phyloP scores from a whole-genome alignment of 1,140 invertebrate species.

The Euura lappo region DNA sequence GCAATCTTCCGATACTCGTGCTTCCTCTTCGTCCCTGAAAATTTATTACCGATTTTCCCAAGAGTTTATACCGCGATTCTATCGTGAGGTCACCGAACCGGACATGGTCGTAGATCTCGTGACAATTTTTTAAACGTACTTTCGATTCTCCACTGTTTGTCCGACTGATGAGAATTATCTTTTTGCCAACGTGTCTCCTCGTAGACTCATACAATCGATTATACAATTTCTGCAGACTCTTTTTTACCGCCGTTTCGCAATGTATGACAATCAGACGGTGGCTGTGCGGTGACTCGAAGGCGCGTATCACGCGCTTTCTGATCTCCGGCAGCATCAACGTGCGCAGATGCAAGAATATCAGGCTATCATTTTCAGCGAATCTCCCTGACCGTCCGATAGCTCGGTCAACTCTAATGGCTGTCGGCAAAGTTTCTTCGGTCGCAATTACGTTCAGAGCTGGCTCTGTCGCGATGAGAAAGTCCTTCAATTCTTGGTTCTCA shows the following conservation, averaged over 20 bases:
- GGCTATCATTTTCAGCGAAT: background rate
- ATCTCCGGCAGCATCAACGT: background rate
- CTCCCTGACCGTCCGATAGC: background rate
- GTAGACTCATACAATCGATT: background rate
- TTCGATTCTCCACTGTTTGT: background rate
- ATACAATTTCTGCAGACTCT: background rate
- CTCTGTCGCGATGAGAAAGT: background rate
- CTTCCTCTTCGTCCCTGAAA: background rate
- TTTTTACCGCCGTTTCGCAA: background rate
- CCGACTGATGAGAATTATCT: background rate
- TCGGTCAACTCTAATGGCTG: background rate
- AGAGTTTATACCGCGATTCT: background rate
- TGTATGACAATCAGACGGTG: background rate
- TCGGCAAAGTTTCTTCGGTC: background rate
- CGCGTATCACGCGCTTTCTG: background rate
- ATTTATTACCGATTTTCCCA: background rate
- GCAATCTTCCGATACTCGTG: background rate
- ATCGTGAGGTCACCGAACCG: background rate
- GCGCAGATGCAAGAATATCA: background rate
- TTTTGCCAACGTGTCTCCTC: background rate
- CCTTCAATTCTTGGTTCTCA: background rate
- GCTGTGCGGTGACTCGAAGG: background rate
- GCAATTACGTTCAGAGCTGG: background rate
- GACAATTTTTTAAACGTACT: background rate
- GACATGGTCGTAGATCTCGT: background rate